Evolutionary conservation across 1,140 invertebrate species (phyloP).

Genomic region (Halyomorpha halys): DNA sequence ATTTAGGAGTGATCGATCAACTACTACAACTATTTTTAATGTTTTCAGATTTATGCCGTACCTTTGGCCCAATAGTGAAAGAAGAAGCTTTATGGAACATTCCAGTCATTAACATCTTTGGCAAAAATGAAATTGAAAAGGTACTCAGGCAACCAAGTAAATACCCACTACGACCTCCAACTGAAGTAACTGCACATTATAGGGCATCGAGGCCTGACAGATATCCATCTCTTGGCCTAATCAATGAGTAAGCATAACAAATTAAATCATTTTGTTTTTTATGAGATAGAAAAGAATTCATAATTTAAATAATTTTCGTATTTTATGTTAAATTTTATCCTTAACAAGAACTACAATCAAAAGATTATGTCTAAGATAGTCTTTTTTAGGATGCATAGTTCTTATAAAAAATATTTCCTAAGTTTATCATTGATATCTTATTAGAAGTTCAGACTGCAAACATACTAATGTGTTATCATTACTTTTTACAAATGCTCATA

Average conservation of each 20-base stretch:
- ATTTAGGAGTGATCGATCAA: neutral
- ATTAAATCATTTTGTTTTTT: neutral
- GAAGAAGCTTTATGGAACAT: constrained; percentile 65
- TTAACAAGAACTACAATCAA: too few relatives aligned
- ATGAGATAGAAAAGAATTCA: too few relatives aligned
- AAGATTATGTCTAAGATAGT: too few relatives aligned
- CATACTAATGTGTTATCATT: too few relatives aligned
- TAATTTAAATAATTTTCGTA: too few relatives aligned
- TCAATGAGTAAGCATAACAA: constrained; percentile 57
- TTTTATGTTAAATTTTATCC: too few relatives aligned
- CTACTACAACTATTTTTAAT: constrained; percentile 7
- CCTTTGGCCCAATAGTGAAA: constrained; percentile 64
- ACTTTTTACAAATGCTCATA: too few relatives aligned
- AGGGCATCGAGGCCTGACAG: constrained; percentile 59
- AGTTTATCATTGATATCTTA: too few relatives aligned
- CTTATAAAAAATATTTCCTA: too few relatives aligned
- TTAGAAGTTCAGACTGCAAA: too few relatives aligned
- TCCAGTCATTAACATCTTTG: constrained; percentile 64
- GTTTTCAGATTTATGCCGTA: constrained; percentile 50
- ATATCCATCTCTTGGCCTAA: constrained; percentile 66
- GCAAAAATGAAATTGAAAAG: constrained; percentile 62
- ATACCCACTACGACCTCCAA: constrained; percentile 69
- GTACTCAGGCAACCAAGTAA: constrained; percentile 56
- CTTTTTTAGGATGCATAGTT: too few relatives aligned
- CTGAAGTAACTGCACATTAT: constrained; percentile 69